Evolutionary conservation across 1,140 invertebrate species (phyloP).

Genomic region (Thrips palmi): DNA sequence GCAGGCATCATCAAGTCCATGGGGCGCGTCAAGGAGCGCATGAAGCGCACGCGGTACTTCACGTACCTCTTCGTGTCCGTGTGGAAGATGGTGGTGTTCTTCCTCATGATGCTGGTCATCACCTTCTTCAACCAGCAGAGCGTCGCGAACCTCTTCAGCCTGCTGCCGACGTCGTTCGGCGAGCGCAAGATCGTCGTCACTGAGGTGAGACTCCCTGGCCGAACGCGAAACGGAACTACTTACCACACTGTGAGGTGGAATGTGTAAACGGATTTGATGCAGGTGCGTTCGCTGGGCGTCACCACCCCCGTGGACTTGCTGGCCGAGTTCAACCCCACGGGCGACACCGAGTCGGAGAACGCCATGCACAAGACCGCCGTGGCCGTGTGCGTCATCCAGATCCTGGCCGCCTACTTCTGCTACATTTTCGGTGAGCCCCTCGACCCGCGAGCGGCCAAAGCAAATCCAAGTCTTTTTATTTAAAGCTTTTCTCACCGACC

Average conservation of each 20-base stretch:
- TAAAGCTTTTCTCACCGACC: not conserved
- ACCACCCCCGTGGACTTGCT: too few relatives aligned
- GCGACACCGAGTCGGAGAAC: conserved; percentile 46
- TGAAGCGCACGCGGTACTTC: conserved; percentile 67
- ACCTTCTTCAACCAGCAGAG: conserved; percentile 55
- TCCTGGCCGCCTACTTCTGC: conserved; percentile 65
- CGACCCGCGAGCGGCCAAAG: too few relatives aligned
- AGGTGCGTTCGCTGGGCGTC: not conserved
- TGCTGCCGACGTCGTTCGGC: conserved; percentile 54
- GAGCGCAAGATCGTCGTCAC: conserved; percentile 60
- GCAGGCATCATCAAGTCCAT: conserved; percentile 58
- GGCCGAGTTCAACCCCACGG: conserved; percentile 45
- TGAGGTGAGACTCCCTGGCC: conserved; percentile 30
- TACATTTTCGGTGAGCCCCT: conserved; percentile 59
- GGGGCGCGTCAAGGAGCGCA: conserved; percentile 60
- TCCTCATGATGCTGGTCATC: conserved; percentile 51
- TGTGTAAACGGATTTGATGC: not conserved
- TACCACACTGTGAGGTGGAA: too few relatives aligned
- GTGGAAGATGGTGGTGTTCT: conserved; percentile 72
- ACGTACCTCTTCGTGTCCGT: conserved; percentile 72
- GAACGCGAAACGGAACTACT: too few relatives aligned
- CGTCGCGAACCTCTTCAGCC: conserved; percentile 55
- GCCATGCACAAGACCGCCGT: conserved; percentile 51
- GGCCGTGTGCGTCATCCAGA: conserved; percentile 64
- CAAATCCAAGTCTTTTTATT: too few relatives aligned